Evolutionary conservation across 2,113 vertebrate genomes (phyloP).

Genomic region (Paratilapia polleni): DNA sequence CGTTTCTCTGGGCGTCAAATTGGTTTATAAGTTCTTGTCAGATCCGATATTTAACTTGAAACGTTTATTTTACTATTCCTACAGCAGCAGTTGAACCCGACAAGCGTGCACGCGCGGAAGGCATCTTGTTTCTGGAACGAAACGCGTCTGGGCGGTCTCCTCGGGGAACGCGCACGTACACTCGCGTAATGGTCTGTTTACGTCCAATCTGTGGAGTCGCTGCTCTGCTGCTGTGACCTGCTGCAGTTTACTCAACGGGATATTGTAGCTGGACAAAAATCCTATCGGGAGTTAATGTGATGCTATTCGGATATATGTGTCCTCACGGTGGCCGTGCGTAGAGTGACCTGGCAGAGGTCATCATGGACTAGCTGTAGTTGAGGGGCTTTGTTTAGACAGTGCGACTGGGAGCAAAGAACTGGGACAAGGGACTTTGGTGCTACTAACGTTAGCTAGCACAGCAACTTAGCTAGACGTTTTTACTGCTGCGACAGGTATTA

Average conservation of each 20-base stretch:
- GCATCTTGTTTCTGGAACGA: conserved; percentile 43
- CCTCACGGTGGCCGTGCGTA: neutral
- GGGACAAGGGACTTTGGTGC: conserved; percentile 59
- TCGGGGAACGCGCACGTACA: conserved; percentile 42
- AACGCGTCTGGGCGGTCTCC: neutral
- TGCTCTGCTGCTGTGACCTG: conserved; percentile 33
- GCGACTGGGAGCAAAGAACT: conserved; percentile 49
- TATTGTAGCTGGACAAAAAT: conserved; percentile 14
- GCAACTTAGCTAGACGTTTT: conserved; percentile 63
- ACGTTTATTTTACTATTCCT: conserved; percentile 35
- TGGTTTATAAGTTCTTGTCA: neutral
- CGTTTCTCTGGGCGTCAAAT: neutral
- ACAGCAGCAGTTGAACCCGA: neutral
- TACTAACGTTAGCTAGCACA: conserved; percentile 59
- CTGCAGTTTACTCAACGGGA: conserved; percentile 45
- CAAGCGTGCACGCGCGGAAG: conserved; percentile 54
- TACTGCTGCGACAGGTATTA: conserved; percentile 69
- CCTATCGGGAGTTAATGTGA: conserved; percentile 9
- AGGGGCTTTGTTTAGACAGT: conserved; percentile 22
- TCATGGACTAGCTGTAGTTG: conserved; percentile 56
- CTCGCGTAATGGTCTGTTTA: conserved; percentile 65
- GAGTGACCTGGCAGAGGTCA: conserved; percentile 19
- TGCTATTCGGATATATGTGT: neutral
- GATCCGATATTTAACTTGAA: neutral
- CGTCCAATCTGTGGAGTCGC: conserved; percentile 38